Evolutionary conservation across 2,888 invertebrate species (phyloP).

Genomic region (Pristionchus arcanus): DNA sequence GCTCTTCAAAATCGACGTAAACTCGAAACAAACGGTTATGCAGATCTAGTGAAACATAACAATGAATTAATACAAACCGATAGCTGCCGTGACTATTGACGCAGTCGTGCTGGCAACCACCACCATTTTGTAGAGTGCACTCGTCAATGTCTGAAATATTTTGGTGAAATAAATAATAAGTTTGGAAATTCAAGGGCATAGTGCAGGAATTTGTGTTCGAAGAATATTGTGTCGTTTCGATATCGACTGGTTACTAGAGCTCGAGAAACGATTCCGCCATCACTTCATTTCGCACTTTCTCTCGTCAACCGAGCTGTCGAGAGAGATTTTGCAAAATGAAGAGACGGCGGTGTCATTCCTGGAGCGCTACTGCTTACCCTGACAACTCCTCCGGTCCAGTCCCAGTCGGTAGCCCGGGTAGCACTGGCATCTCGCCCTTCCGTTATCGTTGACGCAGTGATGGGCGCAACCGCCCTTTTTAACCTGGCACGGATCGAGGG

Average conservation of each 20-base stretch:
- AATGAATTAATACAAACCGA: conserved; percentile 81
- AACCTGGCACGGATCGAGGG: conserved; percentile 89
- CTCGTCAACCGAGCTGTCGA: too few species aligned
- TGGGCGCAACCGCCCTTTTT: conserved; percentile 90
- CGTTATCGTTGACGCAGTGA: conserved; percentile 89
- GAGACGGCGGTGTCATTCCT: too few species aligned
- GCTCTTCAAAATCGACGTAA: neutral
- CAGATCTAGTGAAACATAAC: neutral
- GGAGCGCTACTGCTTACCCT: too few species aligned
- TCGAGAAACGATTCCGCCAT: too few species aligned
- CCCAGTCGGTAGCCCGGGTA: conserved; percentile 89
- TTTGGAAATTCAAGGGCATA: too few species aligned
- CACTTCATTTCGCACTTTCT: too few species aligned
- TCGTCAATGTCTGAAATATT: conserved; percentile 88
- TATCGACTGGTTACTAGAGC: too few species aligned
- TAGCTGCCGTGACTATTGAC: conserved; percentile 91
- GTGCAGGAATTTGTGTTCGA: too few species aligned
- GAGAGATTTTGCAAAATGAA: too few species aligned
- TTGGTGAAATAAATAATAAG: too few species aligned
- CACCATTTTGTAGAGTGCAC: conserved; percentile 86
- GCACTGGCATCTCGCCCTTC: conserved; percentile 90
- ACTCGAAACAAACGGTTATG: neutral
- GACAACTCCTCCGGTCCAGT: conserved; percentile 89
- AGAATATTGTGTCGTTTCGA: too few species aligned
- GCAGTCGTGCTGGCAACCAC: conserved; percentile 87